Evolutionary conservation across 2,797 vertebrate genomes (phyloP).

Genomic region (Neopelma chrysocephalum): DNA sequence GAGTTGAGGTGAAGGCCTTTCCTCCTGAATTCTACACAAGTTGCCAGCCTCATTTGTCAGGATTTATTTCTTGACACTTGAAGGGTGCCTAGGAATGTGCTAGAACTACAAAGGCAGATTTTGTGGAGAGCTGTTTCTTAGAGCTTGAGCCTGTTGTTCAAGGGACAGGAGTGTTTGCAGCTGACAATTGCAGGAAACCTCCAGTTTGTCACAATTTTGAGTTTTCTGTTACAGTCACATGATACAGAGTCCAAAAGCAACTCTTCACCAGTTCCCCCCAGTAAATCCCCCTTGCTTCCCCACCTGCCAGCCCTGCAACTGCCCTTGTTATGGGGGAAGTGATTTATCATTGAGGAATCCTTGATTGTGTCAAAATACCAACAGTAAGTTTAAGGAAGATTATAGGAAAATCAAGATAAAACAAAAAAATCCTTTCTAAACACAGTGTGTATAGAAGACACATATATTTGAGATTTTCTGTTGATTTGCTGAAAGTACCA

Average conservation of each 20-base stretch:
- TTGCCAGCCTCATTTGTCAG: background rate
- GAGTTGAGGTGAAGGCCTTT: background rate
- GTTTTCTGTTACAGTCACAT: background rate
- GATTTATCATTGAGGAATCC: background rate
- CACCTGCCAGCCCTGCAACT: background rate
- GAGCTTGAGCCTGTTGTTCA: background rate
- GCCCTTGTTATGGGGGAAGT: background rate
- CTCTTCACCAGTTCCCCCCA: background rate
- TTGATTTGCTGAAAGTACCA: background rate
- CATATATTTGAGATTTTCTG: background rate
- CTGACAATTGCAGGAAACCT: background rate
- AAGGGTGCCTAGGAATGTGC: background rate
- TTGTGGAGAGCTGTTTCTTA: background rate
- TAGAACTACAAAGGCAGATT: background rate
- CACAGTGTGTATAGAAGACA: background rate
- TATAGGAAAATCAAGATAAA: background rate
- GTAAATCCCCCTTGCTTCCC: background rate
- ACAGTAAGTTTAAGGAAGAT: background rate
- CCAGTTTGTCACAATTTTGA: background rate
- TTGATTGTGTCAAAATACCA: background rate
- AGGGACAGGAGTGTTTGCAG: background rate
- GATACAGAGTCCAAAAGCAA: background rate
- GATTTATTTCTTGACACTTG: background rate
- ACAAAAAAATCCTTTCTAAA: background rate
- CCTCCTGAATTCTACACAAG: background rate